Evolutionary conservation across 2,888 invertebrate genomes (phyloP).

Genomic region (Leucoptera coffeella): DNA sequence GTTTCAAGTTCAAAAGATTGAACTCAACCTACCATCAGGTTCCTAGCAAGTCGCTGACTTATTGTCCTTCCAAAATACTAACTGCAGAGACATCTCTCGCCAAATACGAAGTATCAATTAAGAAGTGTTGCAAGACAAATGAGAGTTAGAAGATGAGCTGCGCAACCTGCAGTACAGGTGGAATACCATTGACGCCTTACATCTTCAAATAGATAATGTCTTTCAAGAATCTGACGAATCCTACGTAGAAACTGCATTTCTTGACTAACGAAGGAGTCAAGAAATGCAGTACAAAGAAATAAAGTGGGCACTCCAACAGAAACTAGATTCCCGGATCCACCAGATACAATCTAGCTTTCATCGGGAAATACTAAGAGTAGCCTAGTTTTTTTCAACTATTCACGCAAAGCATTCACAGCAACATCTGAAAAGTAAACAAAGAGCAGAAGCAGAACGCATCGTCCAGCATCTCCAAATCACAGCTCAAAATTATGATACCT

Average conservation of each 20-base stretch:
- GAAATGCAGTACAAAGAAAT: conserved; percentile 1
- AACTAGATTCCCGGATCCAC: conserved; percentile 1
- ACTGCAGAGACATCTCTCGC: conserved; percentile 5
- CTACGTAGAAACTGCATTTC: background rate
- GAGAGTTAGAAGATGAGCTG: conserved; percentile 7
- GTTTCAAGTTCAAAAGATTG: too few species aligned
- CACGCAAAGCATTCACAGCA: conserved; percentile 6
- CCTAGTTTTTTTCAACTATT: conserved; percentile 6
- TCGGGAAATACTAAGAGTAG: conserved; percentile 3
- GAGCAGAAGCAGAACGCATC: conserved; percentile 9
- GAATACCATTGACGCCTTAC: conserved; percentile 2
- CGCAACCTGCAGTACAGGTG: conserved; percentile 2
- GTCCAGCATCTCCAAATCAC: conserved; percentile 9
- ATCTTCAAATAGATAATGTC: conserved; percentile 3
- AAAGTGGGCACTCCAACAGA: conserved; percentile 1
- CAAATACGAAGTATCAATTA: conserved; percentile 3
- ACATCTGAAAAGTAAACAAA: conserved; percentile 7
- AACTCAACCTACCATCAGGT: too few species aligned
- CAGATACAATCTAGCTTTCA: conserved; percentile 4
- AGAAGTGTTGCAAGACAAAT: conserved; percentile 6
- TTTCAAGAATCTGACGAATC: background rate
- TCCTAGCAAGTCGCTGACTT: too few species aligned
- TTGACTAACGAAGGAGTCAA: too few species aligned
- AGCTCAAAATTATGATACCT: conserved; percentile 8
- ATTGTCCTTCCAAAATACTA: conserved; percentile 2